Evolutionary conservation across 2,113 vertebrate species (phyloP), one percentile per base, ranked within the genome.

Genomic region (Dendrocopos noguchii): DNA sequence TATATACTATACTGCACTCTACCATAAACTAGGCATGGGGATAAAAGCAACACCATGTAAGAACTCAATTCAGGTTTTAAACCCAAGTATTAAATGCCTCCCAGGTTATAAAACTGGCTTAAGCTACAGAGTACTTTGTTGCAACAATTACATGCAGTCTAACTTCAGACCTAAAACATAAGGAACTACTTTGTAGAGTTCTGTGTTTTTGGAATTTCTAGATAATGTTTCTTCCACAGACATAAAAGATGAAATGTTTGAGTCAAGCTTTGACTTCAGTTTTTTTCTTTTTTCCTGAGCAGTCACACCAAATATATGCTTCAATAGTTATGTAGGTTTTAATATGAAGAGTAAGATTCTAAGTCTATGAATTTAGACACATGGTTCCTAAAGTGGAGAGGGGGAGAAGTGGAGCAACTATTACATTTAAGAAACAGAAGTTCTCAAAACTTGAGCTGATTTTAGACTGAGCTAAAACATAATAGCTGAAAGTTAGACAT

Each of bases 381-480:
- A 0, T 18, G 12, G 2, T 2, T 90, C 4, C 28, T 39, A 21
- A 74, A 19, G 4, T 28, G 16, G 2, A 34, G 4, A 0, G 1
- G 2, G 6, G 3, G 2, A 80, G 12, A 64, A 42, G 6, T 22
- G 52, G 15, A 61, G 9, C 28, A 83, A 83, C 59, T 70, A 10
- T 10, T 59, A 15, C 27, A 15, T 56, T 46, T 77, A 67, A 12
- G 29, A 77, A 71, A 28, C 3, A 56, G 1, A 28, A 56, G 12
- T 73, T 42, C 15, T 74, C 20, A 70, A 66, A 88, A 77, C 2
- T 61, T n/a, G 9, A 55, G 2, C 11, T 76, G 15, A 53, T 52
- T 65, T 59, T 79, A 75, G n/a, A 36, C 11, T 9, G 4, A 56
- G 20, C 4, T 57, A 47, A 42, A 73, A 73, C 13, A 44, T 57